Evolutionary conservation across 2,888 invertebrate species (phyloP).

Genomic region (Papilio demoleus): DNA sequence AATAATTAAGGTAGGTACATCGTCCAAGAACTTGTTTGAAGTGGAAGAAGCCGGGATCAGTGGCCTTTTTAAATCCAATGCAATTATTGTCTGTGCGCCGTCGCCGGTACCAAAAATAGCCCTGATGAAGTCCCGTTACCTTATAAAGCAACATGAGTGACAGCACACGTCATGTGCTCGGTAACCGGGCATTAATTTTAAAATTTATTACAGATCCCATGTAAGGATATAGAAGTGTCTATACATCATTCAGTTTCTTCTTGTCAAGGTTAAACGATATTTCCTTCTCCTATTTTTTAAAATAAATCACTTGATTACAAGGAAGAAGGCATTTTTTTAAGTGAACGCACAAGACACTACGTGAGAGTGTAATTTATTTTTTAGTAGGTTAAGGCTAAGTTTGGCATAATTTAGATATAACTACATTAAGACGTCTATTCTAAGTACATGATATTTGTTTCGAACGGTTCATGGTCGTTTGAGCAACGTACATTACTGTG

Average conservation of each 20-base stretch:
- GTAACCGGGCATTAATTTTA: constrained; percentile 3
- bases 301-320: too few species aligned
- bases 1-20: background rate
- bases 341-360: background rate
- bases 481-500: background rate
- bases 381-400: constrained; percentile 13
- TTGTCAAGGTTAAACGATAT: background rate
- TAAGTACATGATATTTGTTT: constrained; percentile 2
- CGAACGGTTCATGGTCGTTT: constrained; percentile 1
- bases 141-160: constrained; percentile 26
- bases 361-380: constrained; percentile 12
- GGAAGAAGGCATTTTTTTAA: background rate
- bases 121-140: constrained; percentile 22
- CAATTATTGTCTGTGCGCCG: constrained; percentile 14
- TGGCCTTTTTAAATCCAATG: constrained; percentile 26
- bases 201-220: constrained; percentile 23
- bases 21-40: constrained; percentile 10
- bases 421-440: background rate
- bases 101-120: constrained; percentile 13
- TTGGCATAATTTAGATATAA: constrained; percentile 3
- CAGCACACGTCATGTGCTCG: constrained; percentile 20
- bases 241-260: background rate
- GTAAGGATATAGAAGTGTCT: background rate
- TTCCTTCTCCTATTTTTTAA: background rate
- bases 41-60: constrained; percentile 18